phyloP scores from a whole-genome alignment of 2,888 invertebrate species.

The Erebia epiphron region DNA sequence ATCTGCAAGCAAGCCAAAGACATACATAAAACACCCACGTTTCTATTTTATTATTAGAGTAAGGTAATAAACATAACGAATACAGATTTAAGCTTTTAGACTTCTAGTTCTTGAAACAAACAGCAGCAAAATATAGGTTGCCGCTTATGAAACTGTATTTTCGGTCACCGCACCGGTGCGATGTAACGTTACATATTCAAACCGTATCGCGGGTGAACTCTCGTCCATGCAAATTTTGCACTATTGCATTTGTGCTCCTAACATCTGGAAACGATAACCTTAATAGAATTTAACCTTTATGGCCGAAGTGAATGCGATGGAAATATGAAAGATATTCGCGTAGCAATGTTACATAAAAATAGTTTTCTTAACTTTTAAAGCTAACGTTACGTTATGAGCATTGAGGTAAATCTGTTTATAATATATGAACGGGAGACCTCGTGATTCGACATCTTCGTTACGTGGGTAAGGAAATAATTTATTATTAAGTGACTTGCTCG shows the following conservation, averaged over 20 bases:
- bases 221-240: slow-evolving; percentile 67
- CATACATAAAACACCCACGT: too few relatives aligned
- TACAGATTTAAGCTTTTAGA: neutral
- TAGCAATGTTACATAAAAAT: neutral
- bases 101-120: slow-evolving; percentile 30
- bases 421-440: too few relatives aligned
- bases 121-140: slow-evolving; percentile 48
- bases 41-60: too few relatives aligned
- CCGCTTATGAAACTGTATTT: slow-evolving; percentile 59
- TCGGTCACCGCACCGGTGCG: slow-evolving; percentile 44
- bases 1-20: too few relatives aligned
- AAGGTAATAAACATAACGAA: too few relatives aligned
- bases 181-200: slow-evolving; percentile 65
- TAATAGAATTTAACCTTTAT: slow-evolving; percentile 44
- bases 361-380: neutral
- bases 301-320: slow-evolving; percentile 8
- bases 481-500: too few relatives aligned
- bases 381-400: too few relatives aligned
- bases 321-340: neutral
- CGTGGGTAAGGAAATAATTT: too few relatives aligned
- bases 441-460: too few relatives aligned
- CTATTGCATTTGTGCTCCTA: slow-evolving; percentile 62
- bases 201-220: slow-evolving; percentile 57
- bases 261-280: slow-evolving; percentile 55
- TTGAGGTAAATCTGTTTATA: too few relatives aligned